Conservation (phyloP, 2,797 vertebrate species). For the Phalanger gymnotis region DNA sequence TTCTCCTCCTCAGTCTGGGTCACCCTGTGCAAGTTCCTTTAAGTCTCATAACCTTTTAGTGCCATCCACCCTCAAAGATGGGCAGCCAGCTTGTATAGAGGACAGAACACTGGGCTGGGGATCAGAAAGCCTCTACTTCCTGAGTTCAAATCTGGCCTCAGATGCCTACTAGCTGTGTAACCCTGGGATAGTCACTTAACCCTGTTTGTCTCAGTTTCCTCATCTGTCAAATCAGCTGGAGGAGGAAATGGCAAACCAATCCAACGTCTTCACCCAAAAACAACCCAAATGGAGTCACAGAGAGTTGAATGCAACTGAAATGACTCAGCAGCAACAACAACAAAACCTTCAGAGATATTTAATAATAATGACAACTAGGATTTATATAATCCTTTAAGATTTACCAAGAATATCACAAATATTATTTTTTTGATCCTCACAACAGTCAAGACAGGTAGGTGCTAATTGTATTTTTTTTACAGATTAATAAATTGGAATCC, state of each 20-base stretch:
- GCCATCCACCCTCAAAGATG: background rate
- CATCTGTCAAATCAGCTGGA: background rate
- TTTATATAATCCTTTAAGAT: background rate
- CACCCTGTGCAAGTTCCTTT: background rate
- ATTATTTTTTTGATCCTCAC: background rate
- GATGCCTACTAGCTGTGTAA: background rate
- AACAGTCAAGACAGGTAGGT: background rate
- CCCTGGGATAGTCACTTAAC: background rate
- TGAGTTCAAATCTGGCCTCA: background rate
- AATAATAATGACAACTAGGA: background rate
- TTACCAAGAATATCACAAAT: background rate
- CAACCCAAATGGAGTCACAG: background rate
- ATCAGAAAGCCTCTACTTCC: background rate
- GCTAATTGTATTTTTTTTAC: background rate
- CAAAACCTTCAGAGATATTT: background rate
- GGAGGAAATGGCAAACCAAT: background rate
- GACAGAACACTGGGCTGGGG: background rate
- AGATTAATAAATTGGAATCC: background rate
- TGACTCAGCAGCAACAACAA: background rate
- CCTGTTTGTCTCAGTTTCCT: background rate
- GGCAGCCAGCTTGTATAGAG: background rate
- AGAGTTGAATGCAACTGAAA: background rate
- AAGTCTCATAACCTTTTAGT: background rate
- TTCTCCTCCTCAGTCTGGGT: accelerated
- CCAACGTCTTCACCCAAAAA: background rate